Evolutionary conservation across 2,113 vertebrate species (phyloP).

Genomic region (Poicephalus meyeri): DNA sequence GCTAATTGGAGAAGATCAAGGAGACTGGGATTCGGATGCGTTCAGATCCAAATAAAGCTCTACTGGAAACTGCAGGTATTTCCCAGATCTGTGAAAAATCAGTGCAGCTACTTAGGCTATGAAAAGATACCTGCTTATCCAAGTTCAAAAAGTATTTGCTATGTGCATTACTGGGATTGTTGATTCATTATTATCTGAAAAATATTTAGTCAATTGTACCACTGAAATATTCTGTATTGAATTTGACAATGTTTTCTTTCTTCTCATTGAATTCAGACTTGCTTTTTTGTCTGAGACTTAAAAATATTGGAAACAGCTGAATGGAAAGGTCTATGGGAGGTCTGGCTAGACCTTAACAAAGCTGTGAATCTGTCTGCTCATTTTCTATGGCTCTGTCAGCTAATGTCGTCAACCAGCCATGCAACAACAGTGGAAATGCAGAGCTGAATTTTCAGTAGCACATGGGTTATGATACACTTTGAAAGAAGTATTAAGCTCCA

Average conservation of each 20-base stretch:
- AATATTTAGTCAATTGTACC: not conserved
- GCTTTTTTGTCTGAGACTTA: not conserved
- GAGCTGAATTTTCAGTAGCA: not conserved
- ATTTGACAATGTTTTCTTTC: not conserved
- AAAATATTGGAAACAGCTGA: not conserved
- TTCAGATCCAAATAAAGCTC: not conserved
- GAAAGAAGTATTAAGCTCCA: not conserved
- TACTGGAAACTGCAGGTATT: not conserved
- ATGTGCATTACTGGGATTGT: not conserved
- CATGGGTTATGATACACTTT: not conserved
- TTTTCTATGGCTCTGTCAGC: not conserved
- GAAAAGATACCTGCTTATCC: not conserved
- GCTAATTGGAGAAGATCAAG: not conserved
- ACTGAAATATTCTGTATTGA: not conserved
- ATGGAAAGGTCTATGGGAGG: not conserved
- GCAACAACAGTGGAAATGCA: not conserved
- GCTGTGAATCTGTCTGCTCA: not conserved
- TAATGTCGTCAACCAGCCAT: not conserved
- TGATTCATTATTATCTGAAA: not conserved
- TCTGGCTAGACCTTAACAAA: not conserved
- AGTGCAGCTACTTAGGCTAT: not conserved
- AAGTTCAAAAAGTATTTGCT: not conserved
- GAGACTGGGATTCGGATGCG: not conserved
- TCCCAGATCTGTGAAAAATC: not conserved
- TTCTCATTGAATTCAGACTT: not conserved